phyloP scores from a whole-genome alignment of 2,797 vertebrate genomes.

The Cetoscarus ocellatus region DNA sequence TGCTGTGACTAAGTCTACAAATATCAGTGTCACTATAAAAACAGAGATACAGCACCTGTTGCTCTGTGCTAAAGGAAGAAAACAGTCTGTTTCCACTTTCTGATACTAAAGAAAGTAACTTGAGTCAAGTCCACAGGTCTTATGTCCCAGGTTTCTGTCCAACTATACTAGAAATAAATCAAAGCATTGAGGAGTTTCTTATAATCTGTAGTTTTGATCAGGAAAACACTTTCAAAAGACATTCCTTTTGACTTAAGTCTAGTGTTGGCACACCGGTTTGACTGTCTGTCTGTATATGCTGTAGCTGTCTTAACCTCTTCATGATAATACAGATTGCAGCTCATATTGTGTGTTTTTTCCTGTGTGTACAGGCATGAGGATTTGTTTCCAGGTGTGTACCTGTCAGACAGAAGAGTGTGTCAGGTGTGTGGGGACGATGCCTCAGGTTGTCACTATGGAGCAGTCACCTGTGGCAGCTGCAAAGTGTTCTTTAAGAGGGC shows the following conservation, averaged over 20 bases:
- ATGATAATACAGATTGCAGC: not conserved
- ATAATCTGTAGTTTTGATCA: too few relatives aligned
- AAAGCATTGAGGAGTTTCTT: too few relatives aligned
- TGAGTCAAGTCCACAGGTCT: not conserved
- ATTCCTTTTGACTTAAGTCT: slow-evolving; percentile 7
- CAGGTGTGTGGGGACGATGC: slow-evolving; percentile 96
- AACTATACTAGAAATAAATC: too few relatives aligned
- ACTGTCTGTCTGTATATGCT: not conserved
- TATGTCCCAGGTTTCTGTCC: slow-evolving; percentile 1
- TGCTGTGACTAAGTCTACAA: slow-evolving; percentile 36
- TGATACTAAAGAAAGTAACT: slow-evolving; percentile 3
- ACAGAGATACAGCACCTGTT: slow-evolving; percentile 73
- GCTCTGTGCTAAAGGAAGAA: slow-evolving; percentile 24
- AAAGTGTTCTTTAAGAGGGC: slow-evolving; percentile 98
- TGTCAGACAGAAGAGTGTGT: slow-evolving; percentile 93
- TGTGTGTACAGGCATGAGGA: slow-evolving; percentile 84
- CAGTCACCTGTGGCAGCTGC: slow-evolving; percentile 97
- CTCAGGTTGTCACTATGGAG: slow-evolving; percentile 97
- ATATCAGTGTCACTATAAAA: slow-evolving; percentile 58
- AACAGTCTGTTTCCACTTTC: slow-evolving; percentile 5
- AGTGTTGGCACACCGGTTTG: not conserved
- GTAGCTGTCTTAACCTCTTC: not conserved
- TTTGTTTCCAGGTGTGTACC: slow-evolving; percentile 90
- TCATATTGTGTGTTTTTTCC: slow-evolving; percentile 1
- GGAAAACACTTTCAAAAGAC: not conserved